A percentile compares a stretch with the other conserved stretches of the same genome.
Conservation (phyloP, 1,140 invertebrate species). For the Drosophila ananassae region DNA sequence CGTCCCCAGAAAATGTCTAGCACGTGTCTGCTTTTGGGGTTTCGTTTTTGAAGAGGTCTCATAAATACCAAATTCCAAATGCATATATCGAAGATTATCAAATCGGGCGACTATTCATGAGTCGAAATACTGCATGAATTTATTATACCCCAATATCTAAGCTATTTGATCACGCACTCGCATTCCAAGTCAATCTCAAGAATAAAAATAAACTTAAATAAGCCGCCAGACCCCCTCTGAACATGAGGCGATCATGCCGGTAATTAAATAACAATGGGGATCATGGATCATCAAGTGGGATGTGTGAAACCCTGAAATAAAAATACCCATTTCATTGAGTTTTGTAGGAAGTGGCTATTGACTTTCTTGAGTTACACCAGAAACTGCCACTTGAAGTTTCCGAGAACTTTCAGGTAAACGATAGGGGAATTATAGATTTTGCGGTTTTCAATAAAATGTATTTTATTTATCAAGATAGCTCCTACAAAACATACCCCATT, state of each 20-base stretch:
- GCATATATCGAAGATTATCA: constrained; percentile 24
- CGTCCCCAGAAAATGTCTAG: neutral
- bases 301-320: neutral
- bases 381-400: neutral
- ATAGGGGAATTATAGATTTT: too few species aligned
- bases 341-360: too few species aligned
- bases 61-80: constrained; percentile 1
- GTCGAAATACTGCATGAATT: neutral
- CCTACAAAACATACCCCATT: neutral
- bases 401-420: neutral
- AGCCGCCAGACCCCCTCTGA: neutral
- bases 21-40: neutral
- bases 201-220: neutral
- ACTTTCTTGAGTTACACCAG: too few species aligned
- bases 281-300: neutral
- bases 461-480: too few species aligned
- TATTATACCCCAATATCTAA: constrained; percentile 13
- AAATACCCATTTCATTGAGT: neutral
- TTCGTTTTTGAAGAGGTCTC: constrained; percentile 4
- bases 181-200: neutral
- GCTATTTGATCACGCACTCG: constrained; percentile 15
- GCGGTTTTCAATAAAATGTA: too few species aligned
- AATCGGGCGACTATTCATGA: neutral
- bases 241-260: constrained; percentile 14
- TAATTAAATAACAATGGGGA: neutral